Conservation (phyloP, 2,113 vertebrate species). For the Oxyruncus cristatus region DNA sequence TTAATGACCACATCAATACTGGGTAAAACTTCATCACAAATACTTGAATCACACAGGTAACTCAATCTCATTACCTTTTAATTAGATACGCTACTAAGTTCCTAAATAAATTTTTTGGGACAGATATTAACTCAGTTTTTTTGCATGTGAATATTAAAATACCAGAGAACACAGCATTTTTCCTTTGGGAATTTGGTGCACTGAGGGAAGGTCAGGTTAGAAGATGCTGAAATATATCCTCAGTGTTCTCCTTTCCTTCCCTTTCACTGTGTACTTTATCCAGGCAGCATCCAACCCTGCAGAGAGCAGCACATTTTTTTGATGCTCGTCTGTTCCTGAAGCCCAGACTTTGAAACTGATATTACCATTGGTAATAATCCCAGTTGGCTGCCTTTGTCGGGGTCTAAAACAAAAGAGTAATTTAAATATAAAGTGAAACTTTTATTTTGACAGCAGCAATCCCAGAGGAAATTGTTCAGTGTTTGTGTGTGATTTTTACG, state of each 20-base stretch:
- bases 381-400: slow-evolving; percentile 16
- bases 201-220: background rate
- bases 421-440: slow-evolving; percentile 59
- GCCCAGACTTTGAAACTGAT: slow-evolving; percentile 53
- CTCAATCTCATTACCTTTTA: background rate
- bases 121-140: background rate
- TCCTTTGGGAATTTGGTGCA: background rate
- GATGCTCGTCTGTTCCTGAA: slow-evolving; percentile 10
- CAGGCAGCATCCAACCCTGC: background rate
- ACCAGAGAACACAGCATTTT: background rate
- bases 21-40: background rate
- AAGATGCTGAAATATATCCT: background rate
- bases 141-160: background rate
- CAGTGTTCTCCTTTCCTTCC: background rate
- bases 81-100: background rate
- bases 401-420: slow-evolving; percentile 48
- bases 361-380: slow-evolving; percentile 32
- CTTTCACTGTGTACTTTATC: background rate
- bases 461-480: slow-evolving; percentile 54
- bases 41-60: background rate
- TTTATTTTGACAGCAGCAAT: slow-evolving; percentile 63
- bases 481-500: slow-evolving; percentile 52
- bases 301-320: slow-evolving; percentile 19
- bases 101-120: background rate
- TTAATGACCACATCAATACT: background rate